These are phyloP conservation scores for Pagetopsis macropterus DNA, from an alignment of 2,797 vertebrate genomes.

Conservation along the genomic window DNA sequence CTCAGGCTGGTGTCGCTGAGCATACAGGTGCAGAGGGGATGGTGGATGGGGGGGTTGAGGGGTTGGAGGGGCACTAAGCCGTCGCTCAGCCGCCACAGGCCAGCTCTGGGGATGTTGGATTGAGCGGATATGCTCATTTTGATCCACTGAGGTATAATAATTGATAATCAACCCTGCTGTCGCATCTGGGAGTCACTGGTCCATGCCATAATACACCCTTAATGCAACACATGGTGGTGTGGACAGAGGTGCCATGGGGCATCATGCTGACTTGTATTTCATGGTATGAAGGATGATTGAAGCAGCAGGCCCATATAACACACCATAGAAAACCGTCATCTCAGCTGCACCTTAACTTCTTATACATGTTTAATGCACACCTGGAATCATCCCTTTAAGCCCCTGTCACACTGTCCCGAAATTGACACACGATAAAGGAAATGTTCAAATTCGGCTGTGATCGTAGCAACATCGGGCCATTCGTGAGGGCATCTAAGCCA, in stretches of 20 bases:
- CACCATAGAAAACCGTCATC: slow-evolving; percentile 18
- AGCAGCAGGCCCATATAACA: slow-evolving; percentile 36
- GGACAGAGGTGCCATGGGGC: slow-evolving; percentile 65
- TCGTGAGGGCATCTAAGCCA: no score
- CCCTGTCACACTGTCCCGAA: no score
- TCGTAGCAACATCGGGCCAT: no score
- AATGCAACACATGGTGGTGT: slow-evolving; percentile 75
- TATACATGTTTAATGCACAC: slow-evolving; percentile 20
- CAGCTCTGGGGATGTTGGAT: slow-evolving; percentile 71
- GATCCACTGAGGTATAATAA: slow-evolving; percentile 88
- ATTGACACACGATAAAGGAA: no score
- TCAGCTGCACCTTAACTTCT: slow-evolving; percentile 21
- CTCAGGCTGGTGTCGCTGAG: slow-evolving; percentile 76
- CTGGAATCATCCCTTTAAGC: slow-evolving; percentile 21
- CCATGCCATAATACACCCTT: slow-evolving; percentile 74
- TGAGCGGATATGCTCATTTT: slow-evolving; percentile 83
- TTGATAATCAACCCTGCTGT: slow-evolving; percentile 88
- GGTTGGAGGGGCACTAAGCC: slow-evolving; percentile 58
- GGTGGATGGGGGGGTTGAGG: slow-evolving; percentile 23
- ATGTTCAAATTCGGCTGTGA: no score
- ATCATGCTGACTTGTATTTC: slow-evolving; percentile 62
- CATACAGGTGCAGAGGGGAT: slow-evolving; percentile 75
- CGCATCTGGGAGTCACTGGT: slow-evolving; percentile 82
- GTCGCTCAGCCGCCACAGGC: slow-evolving; percentile 66
- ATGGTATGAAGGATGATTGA: slow-evolving; percentile 49